These are phyloP conservation scores for Cotesia typhae DNA, from an alignment of 1,140 invertebrate genomes.

Conservation along the genomic window DNA sequence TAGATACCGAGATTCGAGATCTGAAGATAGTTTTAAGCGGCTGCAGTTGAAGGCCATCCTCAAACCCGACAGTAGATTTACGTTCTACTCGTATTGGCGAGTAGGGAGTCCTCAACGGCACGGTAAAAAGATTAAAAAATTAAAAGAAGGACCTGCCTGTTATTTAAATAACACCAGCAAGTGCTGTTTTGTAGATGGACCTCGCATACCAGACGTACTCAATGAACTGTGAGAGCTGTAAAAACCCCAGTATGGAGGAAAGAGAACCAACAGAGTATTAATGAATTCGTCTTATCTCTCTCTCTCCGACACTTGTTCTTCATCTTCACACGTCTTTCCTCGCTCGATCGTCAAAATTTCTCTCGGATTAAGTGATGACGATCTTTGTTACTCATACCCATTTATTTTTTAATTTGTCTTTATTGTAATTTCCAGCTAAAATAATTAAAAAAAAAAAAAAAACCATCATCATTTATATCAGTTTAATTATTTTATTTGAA, in stretches of 20 bases:
- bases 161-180: too few species aligned
- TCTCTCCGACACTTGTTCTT: slow-evolving; percentile 9
- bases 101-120: too few species aligned
- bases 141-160: background rate
- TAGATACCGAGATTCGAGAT: too few species aligned
- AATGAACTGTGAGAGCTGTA: slow-evolving; percentile 49
- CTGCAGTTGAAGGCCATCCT: background rate
- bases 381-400: slow-evolving; percentile 11
- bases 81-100: background rate
- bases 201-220: slow-evolving; percentile 58
- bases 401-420: slow-evolving; percentile 12
- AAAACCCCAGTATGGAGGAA: slow-evolving; percentile 21
- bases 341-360: slow-evolving; percentile 16
- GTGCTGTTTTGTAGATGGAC: slow-evolving; percentile 44
- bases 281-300: slow-evolving; percentile 38
- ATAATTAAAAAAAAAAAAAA: background rate
- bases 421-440: background rate
- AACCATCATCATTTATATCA: too few species aligned
- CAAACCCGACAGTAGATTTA: background rate
- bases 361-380: slow-evolving; percentile 28
- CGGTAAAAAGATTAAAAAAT: slow-evolving; percentile 9
- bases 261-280: slow-evolving; percentile 41
- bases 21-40: background rate
- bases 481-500: too few species aligned
- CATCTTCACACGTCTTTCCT: background rate